Percentiles rank a stretch among this genome's conserved stretches.
phyloP scores from a whole-genome alignment of 2,888 invertebrate species.

The Synanthedon myopaeformis region DNA sequence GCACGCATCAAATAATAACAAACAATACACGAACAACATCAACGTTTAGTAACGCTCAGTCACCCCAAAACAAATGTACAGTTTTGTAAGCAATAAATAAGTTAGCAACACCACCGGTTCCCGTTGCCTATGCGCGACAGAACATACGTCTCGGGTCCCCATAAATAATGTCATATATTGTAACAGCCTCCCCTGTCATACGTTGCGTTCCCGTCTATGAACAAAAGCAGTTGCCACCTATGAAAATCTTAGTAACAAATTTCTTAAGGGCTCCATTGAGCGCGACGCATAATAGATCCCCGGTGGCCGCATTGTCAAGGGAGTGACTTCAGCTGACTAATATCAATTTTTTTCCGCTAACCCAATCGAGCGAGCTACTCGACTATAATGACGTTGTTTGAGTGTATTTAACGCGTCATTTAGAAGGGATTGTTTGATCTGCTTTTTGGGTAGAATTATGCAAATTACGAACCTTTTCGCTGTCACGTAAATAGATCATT shows the following conservation, averaged over 20 bases:
- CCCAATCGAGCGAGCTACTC: conserved; percentile 32
- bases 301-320: conserved; percentile 44
- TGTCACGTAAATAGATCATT: neutral
- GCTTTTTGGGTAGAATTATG: conserved; percentile 44
- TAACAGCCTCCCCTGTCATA: conserved; percentile 10
- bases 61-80: conserved; percentile 44
- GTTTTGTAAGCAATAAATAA: conserved; percentile 35
- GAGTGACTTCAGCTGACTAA: conserved; percentile 38
- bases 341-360: conserved; percentile 34
- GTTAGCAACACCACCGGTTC: conserved; percentile 16
- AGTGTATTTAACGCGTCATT: conserved; percentile 58
- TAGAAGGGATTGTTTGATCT: conserved; percentile 53
- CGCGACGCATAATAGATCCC: conserved; percentile 36
- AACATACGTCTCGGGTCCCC: conserved; percentile 8
- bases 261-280: conserved; percentile 53
- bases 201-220: conserved; percentile 12
- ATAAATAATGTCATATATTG: conserved; percentile 22
- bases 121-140: conserved; percentile 8
- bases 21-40: conserved; percentile 32
- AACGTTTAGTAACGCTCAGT: conserved; percentile 32
- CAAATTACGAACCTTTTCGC: conserved; percentile 18
- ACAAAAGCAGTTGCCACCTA: conserved; percentile 39
- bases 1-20: conserved; percentile 20
- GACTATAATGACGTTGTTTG: conserved; percentile 53
- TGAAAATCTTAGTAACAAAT: conserved; percentile 55